These are phyloP conservation scores for Lithophane semibrunnea DNA, from an alignment of 2,888 invertebrate genomes.

Conservation along the genomic window DNA sequence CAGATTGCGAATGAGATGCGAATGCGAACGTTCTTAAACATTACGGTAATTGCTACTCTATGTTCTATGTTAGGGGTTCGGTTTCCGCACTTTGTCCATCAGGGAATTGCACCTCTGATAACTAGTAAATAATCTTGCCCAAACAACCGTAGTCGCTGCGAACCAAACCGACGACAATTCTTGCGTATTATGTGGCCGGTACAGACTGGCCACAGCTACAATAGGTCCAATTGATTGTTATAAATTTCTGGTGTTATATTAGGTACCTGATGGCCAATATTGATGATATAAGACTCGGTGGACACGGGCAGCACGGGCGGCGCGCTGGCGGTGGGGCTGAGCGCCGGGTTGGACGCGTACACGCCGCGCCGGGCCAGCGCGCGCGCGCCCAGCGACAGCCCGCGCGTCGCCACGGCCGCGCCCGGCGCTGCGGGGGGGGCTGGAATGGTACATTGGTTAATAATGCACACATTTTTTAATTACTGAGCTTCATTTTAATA, in stretches of 20 bases:
- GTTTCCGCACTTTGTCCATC: too few species aligned
- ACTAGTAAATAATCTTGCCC: not conserved
- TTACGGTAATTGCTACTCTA: too few species aligned
- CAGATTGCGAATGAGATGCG: too few species aligned
- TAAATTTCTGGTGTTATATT: not conserved
- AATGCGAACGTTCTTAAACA: too few species aligned
- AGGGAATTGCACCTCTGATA: too few species aligned
- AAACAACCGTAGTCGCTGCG: not conserved
- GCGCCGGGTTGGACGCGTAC: constrained; percentile 86
- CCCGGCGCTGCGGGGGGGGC: constrained; percentile 14
- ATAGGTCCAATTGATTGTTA: not conserved
- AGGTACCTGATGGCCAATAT: constrained; percentile 67
- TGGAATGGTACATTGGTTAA: not conserved
- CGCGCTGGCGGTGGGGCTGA: constrained; percentile 66
- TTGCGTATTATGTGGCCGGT: too few species aligned
- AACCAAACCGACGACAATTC: rapidly evolving
- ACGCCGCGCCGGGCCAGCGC: constrained; percentile 80
- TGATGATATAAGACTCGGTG: constrained; percentile 70
- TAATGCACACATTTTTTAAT: not conserved
- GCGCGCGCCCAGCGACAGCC: constrained; percentile 65
- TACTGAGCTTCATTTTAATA: not conserved
- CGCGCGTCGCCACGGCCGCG: constrained; percentile 54
- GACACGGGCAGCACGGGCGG: constrained; percentile 65
- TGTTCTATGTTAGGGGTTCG: too few species aligned
- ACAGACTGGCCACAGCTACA: too few species aligned